Base-by-base conservation (phyloP, 1,140 invertebrate genomes). In the Diploscapter pachys region DNA sequence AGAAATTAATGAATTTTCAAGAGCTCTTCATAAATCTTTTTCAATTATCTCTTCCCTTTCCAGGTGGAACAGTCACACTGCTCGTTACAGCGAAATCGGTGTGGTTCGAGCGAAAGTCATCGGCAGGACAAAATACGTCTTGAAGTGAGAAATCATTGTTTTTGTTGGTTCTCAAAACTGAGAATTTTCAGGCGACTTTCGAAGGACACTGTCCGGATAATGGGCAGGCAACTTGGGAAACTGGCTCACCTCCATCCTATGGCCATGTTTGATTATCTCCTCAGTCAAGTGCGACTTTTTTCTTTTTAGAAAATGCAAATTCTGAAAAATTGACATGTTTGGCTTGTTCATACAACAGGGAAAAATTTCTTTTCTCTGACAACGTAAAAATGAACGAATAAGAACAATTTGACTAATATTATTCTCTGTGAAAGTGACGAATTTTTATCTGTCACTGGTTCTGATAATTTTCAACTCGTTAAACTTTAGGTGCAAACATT, bases 171-270 rank as follows among this genome's bases (percentile, higher is more conserved):
- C 53, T 80, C 63, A 55, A 63, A 11, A 51, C 63, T 68, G 4
- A 4, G 49, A 73, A 31, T 31, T 81, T 83, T 73, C 72, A 89
- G 88, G 78, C 89, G 96, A 65, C 92, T 99, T 3, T 95, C 93
- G 81, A 99, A 98, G 86, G 97, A 99, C 87, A 99, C 95, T 82
- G 93, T 98, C 2, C 99, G 98, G 87, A 94, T 92, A 0, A 92
- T 95, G 70, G 96, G 97, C 5, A 88, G 97, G 73, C 91, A 93
- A 55, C 92, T 99, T 72, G 96, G 95, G 11, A 99, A 99, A 89
- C 88, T 98, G 13, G 95, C 93, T 53, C 96, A 99, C 85, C 94
- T 92, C 70, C 93, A 94, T 64, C 96, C 97, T 0, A 93, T 92
- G 49, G 92, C 95, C 80, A 88, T 99, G 0, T 98, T 99, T 85